Conservation (phyloP, 35 echinoderm and acorn worm species). For the Eucidaris tribuloides region DNA sequence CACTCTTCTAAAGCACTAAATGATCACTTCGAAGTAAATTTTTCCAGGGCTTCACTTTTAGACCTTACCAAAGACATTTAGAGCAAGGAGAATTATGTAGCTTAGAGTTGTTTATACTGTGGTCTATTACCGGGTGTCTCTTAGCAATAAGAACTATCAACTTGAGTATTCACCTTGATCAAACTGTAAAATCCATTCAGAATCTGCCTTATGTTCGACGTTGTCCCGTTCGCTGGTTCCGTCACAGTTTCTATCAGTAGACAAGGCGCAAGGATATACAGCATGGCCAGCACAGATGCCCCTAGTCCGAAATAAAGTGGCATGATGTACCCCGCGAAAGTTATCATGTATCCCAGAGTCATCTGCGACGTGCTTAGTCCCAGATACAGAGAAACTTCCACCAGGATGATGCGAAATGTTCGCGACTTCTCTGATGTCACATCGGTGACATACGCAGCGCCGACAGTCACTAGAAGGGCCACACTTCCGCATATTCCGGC, state of each 20-base stretch:
- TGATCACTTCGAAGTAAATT: too few species aligned
- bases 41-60: too few species aligned
- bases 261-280: not conserved
- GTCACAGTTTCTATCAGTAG: not conserved
- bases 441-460: not conserved
- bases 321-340: not conserved
- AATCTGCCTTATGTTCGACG: not conserved
- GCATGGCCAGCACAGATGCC: not conserved
- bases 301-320: not conserved
- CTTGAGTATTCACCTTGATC: not conserved
- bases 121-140: too few species aligned
- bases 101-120: too few species aligned
- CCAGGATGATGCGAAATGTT: not conserved
- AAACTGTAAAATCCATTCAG: not conserved
- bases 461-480: not conserved
- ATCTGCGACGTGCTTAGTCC: not conserved
- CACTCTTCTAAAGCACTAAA: too few species aligned
- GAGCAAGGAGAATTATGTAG: too few species aligned
- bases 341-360: not conserved
- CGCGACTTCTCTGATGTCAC: slow-evolving; percentile 4
- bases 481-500: not conserved
- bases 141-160: too few species aligned
- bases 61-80: too few species aligned
- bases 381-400: not conserved
- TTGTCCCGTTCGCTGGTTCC: not conserved